Evolutionary conservation across 2,797 vertebrate genomes (phyloP).

Genomic region (Neosilurus mollespiculum): DNA sequence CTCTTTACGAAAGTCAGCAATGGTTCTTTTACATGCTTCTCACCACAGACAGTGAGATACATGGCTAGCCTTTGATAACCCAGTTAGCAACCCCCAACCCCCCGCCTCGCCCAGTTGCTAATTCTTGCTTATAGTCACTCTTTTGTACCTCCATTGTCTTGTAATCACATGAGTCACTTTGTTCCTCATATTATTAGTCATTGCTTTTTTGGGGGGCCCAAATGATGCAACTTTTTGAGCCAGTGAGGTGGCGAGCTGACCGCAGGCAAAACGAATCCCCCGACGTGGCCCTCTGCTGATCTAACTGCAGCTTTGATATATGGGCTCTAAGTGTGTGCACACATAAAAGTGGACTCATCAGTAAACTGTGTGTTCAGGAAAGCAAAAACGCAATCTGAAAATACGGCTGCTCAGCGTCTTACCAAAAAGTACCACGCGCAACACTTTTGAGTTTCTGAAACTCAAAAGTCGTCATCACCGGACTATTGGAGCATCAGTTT

Average conservation of each 20-base stretch:
- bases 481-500: not conserved
- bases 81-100: too few relatives aligned
- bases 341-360: slow-evolving; percentile 40
- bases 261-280: slow-evolving; percentile 49
- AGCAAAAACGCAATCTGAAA: slow-evolving; percentile 10
- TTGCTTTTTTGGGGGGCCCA: slow-evolving; percentile 46
- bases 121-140: slow-evolving; percentile 42
- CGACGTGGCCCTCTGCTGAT: slow-evolving; percentile 50
- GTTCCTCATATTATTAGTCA: slow-evolving; percentile 46
- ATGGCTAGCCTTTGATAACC: too few relatives aligned
- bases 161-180: slow-evolving; percentile 46
- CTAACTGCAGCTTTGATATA: slow-evolving; percentile 39
- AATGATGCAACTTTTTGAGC: slow-evolving; percentile 54
- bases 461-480: not conserved
- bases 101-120: slow-evolving; percentile 17
- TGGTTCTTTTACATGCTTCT: too few relatives aligned
- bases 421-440: slow-evolving; percentile 13
- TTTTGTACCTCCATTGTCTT: slow-evolving; percentile 48
- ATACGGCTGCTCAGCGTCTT: slow-evolving; percentile 32
- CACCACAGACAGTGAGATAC: too few relatives aligned
- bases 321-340: slow-evolving; percentile 36
- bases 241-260: slow-evolving; percentile 41
- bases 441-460: slow-evolving; percentile 27
- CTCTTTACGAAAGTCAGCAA: too few relatives aligned
- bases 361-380: slow-evolving; percentile 33